Base-by-base conservation (phyloP, 2,888 invertebrate genomes). In the Synanthedon vespiformis region DNA sequence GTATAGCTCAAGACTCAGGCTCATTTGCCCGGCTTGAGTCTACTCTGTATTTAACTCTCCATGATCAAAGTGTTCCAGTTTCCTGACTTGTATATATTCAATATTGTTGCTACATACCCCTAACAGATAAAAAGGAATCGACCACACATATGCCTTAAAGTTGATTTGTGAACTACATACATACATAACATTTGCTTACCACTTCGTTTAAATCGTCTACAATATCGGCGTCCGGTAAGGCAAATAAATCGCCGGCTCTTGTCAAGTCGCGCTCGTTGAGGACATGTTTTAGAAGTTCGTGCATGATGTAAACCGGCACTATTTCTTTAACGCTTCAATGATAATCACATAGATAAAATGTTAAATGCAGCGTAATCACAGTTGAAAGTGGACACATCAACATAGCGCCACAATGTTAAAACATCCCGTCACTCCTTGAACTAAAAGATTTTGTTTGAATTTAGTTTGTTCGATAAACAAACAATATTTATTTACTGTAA, bases 221-320 rank as follows among this genome's bases (percentile, higher is more conserved):
- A 63, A 98, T 95, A 60, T 94, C 93, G 55, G 92, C 90, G 86
- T 98, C 96, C 49, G 94, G 91, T 57, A 97, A 91, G 11, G 94
- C 93, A 81, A 97, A 97, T 59, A 97, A 90, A 80, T 97, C 96
- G 34, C 96, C 96, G 65, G 97, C 97, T 75, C 93, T 88, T 52
- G 96, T 96, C 56, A 97, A 89, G 84, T 97, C 96, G 75, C 95
- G 92, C 77, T 95, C 94, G 69, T 93, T 94, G 61, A 97, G 89
- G 60, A 97, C 96, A 88, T 95, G 94, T 72, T 94, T 93, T 74
- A 97, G 93, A 71, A 97, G 89, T 80, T 95, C 95, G 86, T 96
- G 96, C 96, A 96, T 96, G 74, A 85, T 92, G 70, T 34, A 12
- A n/a, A 13, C 2, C 16, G 14, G 13, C n/a, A 12, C 50, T 13